Percentiles rank a stretch among this genome's conserved stretches.
Conservation (phyloP, 2,888 invertebrate genomes). For the Corythucha ciliata region DNA sequence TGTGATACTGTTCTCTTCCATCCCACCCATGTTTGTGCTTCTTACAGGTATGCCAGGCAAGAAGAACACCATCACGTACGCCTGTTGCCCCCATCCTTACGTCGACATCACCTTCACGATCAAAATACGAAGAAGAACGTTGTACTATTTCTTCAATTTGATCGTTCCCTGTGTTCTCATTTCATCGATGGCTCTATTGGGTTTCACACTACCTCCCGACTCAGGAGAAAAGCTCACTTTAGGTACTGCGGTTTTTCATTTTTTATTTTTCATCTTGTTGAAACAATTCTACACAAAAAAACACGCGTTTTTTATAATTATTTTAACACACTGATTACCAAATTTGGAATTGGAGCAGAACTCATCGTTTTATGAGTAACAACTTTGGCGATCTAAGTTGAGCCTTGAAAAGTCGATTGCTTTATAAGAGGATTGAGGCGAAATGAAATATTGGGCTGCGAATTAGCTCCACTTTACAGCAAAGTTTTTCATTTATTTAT, state of each 20-base stretch:
- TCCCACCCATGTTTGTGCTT: constrained; percentile 2
- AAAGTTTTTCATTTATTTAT: too few relatives aligned
- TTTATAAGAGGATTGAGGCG: too few relatives aligned
- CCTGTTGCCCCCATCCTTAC: constrained; percentile 89
- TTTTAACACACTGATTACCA: neutral
- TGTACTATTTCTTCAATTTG: constrained; percentile 99
- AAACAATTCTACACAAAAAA: too few relatives aligned
- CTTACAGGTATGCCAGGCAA: constrained; percentile 81
- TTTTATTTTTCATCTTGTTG: too few relatives aligned
- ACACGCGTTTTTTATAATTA: too few relatives aligned
- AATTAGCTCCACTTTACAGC: too few relatives aligned
- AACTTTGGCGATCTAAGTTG: neutral
- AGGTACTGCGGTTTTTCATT: constrained; percentile 49
- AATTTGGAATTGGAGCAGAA: too few relatives aligned
- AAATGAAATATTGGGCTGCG: too few relatives aligned
- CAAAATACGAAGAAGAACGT: constrained; percentile 88
- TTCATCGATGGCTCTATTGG: constrained; percentile 95
- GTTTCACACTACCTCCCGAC: constrained; percentile 97
- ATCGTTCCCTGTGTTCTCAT: constrained; percentile 99
- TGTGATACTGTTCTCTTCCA: too few relatives aligned
- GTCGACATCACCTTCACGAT: constrained; percentile 96
- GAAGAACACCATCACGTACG: constrained; percentile 82
- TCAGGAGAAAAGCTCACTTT: constrained; percentile 93
- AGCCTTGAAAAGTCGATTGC: too few relatives aligned
- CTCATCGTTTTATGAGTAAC: neutral